A percentile compares a stretch with the other conserved stretches of the same genome.
Evolutionary conservation across 2,113 vertebrate genomes (phyloP).

Genomic region (human): DNA sequence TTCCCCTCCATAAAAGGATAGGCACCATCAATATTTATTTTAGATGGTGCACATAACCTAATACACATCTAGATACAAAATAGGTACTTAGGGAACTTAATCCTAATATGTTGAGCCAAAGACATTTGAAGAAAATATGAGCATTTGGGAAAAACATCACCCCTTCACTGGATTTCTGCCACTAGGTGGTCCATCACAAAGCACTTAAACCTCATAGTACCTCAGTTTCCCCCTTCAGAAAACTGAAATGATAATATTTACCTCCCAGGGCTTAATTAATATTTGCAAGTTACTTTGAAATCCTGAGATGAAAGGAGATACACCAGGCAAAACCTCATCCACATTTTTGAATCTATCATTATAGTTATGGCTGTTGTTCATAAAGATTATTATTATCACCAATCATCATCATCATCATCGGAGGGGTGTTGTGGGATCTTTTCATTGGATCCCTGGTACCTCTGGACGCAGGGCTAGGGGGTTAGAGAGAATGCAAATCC

Average conservation of each 20-base stretch:
- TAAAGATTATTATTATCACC: background rate
- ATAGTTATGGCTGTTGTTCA: background rate
- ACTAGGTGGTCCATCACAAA: background rate
- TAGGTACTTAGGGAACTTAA: background rate
- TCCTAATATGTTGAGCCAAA: background rate
- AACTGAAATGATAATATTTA: background rate
- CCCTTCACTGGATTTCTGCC: background rate
- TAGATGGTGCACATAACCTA: background rate
- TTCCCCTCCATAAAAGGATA: too few species aligned
- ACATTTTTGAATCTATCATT: background rate
- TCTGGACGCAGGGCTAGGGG: background rate
- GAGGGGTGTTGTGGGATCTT: background rate
- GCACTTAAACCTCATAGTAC: background rate
- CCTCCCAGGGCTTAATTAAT: slow-evolving; percentile 23
- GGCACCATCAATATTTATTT: background rate
- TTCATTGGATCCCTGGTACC: background rate
- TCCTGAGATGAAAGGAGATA: background rate
- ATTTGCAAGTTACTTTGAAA: slow-evolving; percentile 36
- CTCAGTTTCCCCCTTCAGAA: background rate
- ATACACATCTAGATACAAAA: background rate
- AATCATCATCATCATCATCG: too few species aligned
- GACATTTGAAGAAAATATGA: background rate
- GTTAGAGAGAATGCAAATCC: rapidly evolving
- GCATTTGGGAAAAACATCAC: background rate
- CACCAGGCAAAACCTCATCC: background rate